Evolutionary conservation across 2,888 invertebrate genomes (phyloP), one percentile per base, ranked within the genome.

Genomic region (Synanthedon andrenaeformis): DNA sequence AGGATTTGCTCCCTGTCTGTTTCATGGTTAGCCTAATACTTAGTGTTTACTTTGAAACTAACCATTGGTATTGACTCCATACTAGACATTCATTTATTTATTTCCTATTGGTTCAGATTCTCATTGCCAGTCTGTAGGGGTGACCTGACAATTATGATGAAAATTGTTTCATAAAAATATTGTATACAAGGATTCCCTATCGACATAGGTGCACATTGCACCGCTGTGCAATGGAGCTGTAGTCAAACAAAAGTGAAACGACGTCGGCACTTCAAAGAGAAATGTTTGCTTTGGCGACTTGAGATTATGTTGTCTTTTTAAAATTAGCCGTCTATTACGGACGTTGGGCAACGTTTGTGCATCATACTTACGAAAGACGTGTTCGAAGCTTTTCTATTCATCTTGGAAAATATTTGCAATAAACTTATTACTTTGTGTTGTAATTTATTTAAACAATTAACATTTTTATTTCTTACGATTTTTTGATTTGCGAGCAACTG

Each of bases 281-380:
- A 57, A 53, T 77, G 76, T 79, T 76, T 74, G 67, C 70, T 62
- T 67, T 70, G 70, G 69, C 62, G 65, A 72, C 70, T 67, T 56
- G 64, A 79, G 76, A 82, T 82, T 74, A 73, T 79, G 81, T 77
- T 76, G 79, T 79, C 79, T 83, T 77, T 79, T 77, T 73, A 73
- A 80, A 83, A 84, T 82, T 80, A 78, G 77, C 79, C 70, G 67
- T 67, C 61, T 71, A 77, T 74, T 71, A 76, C 66, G 67, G 64
- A 63, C 61, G 71, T 82, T 77, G 71, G 66, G 80, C 72, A 82
- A 81, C 82, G 74, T 80, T 72, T 76, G 70, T 68, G 63, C 62
- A 67, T 66, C 67, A 12, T 67, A 70, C 71, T 76, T 76, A 68
- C 72, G 66, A 71, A 75, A 76, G 70, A 71, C 67, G 71, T 70